phyloP scores from a whole-genome alignment of 2,888 invertebrate genomes.

The Ochropleura plecta region DNA sequence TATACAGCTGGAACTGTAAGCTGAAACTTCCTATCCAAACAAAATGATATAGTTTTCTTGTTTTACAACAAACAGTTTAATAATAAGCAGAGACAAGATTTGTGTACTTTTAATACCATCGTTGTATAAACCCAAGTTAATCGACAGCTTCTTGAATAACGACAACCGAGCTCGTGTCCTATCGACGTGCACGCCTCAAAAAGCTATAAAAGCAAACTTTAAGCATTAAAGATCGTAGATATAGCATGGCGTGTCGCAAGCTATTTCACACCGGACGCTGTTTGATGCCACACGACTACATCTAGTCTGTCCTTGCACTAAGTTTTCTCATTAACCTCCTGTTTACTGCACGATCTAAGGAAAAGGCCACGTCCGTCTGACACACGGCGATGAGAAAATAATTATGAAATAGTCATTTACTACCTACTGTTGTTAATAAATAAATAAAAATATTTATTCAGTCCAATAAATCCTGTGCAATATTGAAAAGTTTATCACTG shows the following conservation, averaged over 20 bases:
- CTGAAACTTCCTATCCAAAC: background rate
- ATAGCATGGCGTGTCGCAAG: slow-evolving; percentile 61
- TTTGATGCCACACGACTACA: slow-evolving; percentile 36
- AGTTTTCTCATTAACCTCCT: slow-evolving; percentile 69
- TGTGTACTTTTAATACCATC: background rate
- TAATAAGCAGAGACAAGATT: background rate
- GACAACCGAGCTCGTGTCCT: background rate
- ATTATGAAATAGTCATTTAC: slow-evolving; percentile 12
- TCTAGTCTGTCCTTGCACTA: slow-evolving; percentile 46
- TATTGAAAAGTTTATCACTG: too few relatives aligned
- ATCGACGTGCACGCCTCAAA: slow-evolving; percentile 27
- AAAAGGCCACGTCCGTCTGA: slow-evolving; percentile 33
- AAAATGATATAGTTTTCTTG: background rate
- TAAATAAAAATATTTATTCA: too few relatives aligned
- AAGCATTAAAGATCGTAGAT: slow-evolving; percentile 49
- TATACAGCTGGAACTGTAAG: background rate
- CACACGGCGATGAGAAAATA: slow-evolving; percentile 27
- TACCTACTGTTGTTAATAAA: background rate
- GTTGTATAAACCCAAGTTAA: slow-evolving; percentile 1
- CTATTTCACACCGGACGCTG: slow-evolving; percentile 55
- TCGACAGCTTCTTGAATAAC: slow-evolving; percentile 15
- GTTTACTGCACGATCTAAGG: slow-evolving; percentile 54
- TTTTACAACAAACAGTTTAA: background rate
- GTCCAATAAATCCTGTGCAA: too few relatives aligned
- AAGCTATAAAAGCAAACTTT: slow-evolving; percentile 55